phyloP scores from a whole-genome alignment of 2,888 invertebrate genomes.

The Diplolepis rosae region DNA sequence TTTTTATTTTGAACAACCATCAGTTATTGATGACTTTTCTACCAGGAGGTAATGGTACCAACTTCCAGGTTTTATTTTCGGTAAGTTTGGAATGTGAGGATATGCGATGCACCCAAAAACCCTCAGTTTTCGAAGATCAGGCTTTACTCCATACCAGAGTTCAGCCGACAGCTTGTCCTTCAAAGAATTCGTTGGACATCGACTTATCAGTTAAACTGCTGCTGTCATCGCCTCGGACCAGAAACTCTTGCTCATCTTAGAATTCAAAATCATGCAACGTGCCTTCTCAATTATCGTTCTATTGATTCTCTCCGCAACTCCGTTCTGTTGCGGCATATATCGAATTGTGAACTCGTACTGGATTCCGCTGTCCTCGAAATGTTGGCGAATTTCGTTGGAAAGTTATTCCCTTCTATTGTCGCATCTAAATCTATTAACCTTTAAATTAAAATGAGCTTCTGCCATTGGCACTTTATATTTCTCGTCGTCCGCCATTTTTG shows the following conservation, averaged over 20 bases:
- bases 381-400: slow-evolving; percentile 48
- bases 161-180: slow-evolving; percentile 49
- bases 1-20: too few relatives aligned
- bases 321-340: slow-evolving; percentile 58
- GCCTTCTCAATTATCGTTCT: slow-evolving; percentile 65
- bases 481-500: too few relatives aligned
- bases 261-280: slow-evolving; percentile 61
- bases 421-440: slow-evolving; percentile 50
- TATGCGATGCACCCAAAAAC: slow-evolving; percentile 50
- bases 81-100: slow-evolving; percentile 42
- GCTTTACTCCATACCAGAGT: slow-evolving; percentile 49
- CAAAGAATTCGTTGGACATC: slow-evolving; percentile 50
- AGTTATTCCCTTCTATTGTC: slow-evolving; percentile 57
- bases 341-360: slow-evolving; percentile 51
- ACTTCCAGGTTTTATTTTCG: too few relatives aligned
- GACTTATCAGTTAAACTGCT: slow-evolving; percentile 54
- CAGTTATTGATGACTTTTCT: too few relatives aligned
- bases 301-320: slow-evolving; percentile 55
- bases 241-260: slow-evolving; percentile 60
- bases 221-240: slow-evolving; percentile 61
- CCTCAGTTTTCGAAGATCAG: slow-evolving; percentile 46
- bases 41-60: too few relatives aligned
- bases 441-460: slow-evolving; percentile 48
- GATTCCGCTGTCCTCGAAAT: slow-evolving; percentile 52
- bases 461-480: slow-evolving; percentile 35